A percentile compares a stretch with the other conserved stretches of the same genome.
phyloP scores from a whole-genome alignment of 2,797 vertebrate species.

The Falco columbarius region DNA sequence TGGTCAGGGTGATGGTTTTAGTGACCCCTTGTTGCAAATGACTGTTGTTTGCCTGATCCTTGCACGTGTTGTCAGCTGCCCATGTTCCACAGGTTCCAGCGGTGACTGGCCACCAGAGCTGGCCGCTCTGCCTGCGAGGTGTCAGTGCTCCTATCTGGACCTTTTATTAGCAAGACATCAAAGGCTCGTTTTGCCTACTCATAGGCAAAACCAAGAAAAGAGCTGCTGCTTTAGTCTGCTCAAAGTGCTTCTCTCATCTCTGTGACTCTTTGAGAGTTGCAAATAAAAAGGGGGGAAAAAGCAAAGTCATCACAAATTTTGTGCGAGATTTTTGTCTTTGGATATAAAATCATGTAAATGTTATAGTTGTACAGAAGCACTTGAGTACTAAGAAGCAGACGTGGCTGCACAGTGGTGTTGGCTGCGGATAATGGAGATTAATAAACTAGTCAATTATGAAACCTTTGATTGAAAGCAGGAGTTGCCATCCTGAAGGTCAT shows the following conservation, averaged over 20 bases:
- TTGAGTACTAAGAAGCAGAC: not conserved
- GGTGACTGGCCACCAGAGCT: rapidly evolving
- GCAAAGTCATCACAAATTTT: not conserved
- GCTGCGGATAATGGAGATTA: not conserved
- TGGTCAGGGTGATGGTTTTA: not conserved
- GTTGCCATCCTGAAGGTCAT: not conserved
- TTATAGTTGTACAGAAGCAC: not conserved
- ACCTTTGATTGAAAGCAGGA: not conserved
- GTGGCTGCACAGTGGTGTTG: not conserved
- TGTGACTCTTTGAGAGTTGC: not conserved
- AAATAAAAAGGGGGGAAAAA: not conserved
- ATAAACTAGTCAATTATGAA: not conserved
- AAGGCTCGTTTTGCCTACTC: not conserved
- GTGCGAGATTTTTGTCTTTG: not conserved
- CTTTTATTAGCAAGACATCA: not conserved
- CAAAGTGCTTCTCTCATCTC: not conserved
- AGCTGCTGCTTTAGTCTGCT: not conserved
- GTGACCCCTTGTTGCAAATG: not conserved
- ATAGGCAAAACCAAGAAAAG: not conserved
- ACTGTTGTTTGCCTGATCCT: not conserved
- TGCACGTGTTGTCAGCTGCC: rapidly evolving
- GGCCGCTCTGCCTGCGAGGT: not conserved
- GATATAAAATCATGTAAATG: not conserved
- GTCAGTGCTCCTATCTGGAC: not conserved
- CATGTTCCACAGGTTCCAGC: not conserved